Evolutionary conservation across 2,888 invertebrate species (phyloP), one percentile per base, ranked within the genome.

Genomic region (Melipona beecheii): DNA sequence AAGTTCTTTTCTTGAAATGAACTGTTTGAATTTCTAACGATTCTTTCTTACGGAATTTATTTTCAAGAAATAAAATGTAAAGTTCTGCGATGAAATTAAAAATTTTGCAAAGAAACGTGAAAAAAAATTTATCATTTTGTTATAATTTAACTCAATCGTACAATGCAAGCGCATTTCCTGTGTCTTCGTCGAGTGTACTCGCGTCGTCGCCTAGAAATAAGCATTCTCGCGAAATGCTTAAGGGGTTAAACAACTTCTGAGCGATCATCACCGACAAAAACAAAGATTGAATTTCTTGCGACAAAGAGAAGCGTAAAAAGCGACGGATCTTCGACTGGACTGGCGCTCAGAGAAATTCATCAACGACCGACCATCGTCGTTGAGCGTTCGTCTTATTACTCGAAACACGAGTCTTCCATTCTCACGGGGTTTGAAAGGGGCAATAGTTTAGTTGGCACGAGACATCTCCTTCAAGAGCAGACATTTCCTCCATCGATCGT

Each of bases 301-400:
- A 68, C 75, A 81, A 71, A 73, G 36, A 77, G 64, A 81, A 84
- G 75, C 76, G 81, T 82, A 66, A 75, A 62, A 83, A 88, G 87
- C 87, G 84, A 86, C 84, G 84, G 83, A 86, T 87, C 84, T 83
- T 88, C 86, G 84, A 83, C n/a, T 21, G 31, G 43, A 43, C 9
- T 64, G 11, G 24, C 54, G 74, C 56, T 36, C 36, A 21, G 66
- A 75, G 56, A 58, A 50, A 36, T 52, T 50, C 1, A 70, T 60
- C 17, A 24, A 31, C 27, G 50, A 72, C 9, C 24, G 9, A 27
- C 31, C 21, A 5, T 56, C 49, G 24, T 49, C 49, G n/a, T 66
- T 9, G 21, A 24, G 27, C 4, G 21, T 21, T 43, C 27, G 19
- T 54, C 43, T n/a, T 5, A 17, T 73, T 21, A 43, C 70, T 64